Evolutionary conservation across 2,888 invertebrate genomes (phyloP).

Genomic region (Microdon myrmicae): DNA sequence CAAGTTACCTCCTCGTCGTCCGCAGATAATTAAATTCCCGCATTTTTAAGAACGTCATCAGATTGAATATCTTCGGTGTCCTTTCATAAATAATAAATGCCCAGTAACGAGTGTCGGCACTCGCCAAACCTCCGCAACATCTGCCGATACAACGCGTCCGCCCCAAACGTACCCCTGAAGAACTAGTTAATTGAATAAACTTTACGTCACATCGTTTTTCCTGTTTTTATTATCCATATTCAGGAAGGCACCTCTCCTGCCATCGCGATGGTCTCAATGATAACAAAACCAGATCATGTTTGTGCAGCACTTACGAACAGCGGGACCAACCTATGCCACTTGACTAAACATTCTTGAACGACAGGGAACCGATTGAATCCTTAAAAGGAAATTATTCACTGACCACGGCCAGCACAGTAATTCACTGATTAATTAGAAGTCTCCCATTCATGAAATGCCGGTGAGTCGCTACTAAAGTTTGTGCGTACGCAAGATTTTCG

Average conservation of each 20-base stretch:
- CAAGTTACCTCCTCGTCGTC: conserved; percentile 6
- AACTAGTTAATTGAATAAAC: conserved; percentile 52
- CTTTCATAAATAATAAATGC: conserved; percentile 52
- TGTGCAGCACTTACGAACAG: conserved; percentile 48
- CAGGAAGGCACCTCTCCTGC: conserved; percentile 4
- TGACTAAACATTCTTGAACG: conserved; percentile 38
- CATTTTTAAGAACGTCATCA: conserved; percentile 48
- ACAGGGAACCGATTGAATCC: conserved; percentile 34
- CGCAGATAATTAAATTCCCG: conserved; percentile 52
- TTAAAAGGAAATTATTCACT: conserved; percentile 46
- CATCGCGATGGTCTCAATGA: conserved; percentile 50
- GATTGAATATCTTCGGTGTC: conserved; percentile 50
- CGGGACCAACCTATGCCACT: conserved; percentile 43
- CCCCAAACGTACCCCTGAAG: conserved; percentile 1
- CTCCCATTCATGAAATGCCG: conserved; percentile 52
- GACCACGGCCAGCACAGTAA: conserved; percentile 31
- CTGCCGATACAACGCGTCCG: conserved; percentile 18
- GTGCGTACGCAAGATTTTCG: conserved; percentile 49
- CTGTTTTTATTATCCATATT: conserved; percentile 7
- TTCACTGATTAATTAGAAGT: conserved; percentile 49
- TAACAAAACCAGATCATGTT: conserved; percentile 52
- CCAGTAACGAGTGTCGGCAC: conserved; percentile 46
- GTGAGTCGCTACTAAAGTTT: conserved; percentile 44
- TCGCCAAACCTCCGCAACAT: conserved; percentile 46
- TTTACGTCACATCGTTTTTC: conserved; percentile 45